Conservation (phyloP, 2,113 vertebrate genomes). For the Pituophis catenifer region DNA sequence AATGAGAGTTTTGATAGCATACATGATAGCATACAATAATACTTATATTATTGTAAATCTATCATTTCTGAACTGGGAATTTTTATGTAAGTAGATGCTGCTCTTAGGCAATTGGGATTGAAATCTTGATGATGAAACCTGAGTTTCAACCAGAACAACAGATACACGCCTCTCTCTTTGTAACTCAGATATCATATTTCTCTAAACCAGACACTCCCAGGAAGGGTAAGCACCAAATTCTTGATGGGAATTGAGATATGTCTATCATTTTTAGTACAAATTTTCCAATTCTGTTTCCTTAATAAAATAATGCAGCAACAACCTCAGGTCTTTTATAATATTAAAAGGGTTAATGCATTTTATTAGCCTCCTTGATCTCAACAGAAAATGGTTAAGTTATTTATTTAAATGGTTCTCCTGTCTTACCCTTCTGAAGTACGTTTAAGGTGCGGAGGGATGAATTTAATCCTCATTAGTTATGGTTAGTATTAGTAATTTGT, state of each 20-base stretch:
- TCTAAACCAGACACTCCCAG: background rate
- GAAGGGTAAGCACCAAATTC: background rate
- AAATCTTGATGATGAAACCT: background rate
- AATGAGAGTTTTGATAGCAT: background rate
- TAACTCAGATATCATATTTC: background rate
- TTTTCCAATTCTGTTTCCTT: background rate
- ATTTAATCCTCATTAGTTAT: conserved; percentile 19
- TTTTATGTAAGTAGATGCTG: background rate
- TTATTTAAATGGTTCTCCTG: background rate
- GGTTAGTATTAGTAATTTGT: background rate
- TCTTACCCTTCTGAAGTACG: background rate
- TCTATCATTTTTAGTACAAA: background rate
- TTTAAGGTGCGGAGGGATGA: background rate
- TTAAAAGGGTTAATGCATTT: background rate
- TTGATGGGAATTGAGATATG: background rate
- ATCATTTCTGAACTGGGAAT: background rate
- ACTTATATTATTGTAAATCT: background rate
- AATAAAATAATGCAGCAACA: background rate
- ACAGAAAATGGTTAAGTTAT: background rate
- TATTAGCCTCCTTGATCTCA: background rate
- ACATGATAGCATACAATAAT: background rate
- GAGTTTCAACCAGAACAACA: background rate
- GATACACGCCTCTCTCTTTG: background rate
- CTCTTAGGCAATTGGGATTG: background rate
- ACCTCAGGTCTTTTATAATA: background rate